Base-by-base conservation (phyloP, 2,797 vertebrate species). In the Oreochromis grahami region DNA sequence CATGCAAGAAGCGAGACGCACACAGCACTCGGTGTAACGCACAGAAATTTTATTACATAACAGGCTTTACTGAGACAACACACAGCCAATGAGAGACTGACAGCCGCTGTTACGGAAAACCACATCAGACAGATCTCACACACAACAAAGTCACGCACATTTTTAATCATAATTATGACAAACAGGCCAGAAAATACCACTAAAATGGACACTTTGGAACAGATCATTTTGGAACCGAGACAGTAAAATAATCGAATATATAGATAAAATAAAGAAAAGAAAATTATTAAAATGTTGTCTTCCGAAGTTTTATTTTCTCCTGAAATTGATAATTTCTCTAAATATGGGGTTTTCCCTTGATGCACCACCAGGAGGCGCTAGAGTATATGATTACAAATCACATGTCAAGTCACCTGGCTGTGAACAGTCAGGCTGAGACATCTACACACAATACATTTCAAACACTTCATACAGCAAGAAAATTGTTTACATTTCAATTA, bases 21-120 rank as follows among this genome's bases (percentile, higher is more conserved):
- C 82, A 82, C 32, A 19, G 51, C 81, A 85, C 74, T 74, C 63
- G 76, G 78, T 80, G 85, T 84, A 89, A 89, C 76, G 80, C 84
- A 94, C 89, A 91, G 43, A 90, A 80, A 88, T 91, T 95, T 96
- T 94, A 94, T 95, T 95, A 94, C 91, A 88, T 93, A 96, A 96
- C 87, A 92, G 83, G 85, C 91, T 94, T 94, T 89, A 88, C 78
- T 83, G 85, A 91, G 85, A 86, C 90, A 82, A 92, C 82, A 90
- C 80, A 80, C 79, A 86, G 85, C 86, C 87, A 87, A 74, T 76
- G 84, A 91, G 79, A n/a, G 68, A 88, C 70, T 36, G 70, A 79
- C 78, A 88, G 84, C 77, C 68, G 45, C 81, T 77, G 53, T 43
- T 68, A 87, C 86, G 88, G 50, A 70, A 80, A 86, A 93, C 2